phyloP scores from a whole-genome alignment of 1,140 invertebrate species.

The Leptonema lineaticorne region DNA sequence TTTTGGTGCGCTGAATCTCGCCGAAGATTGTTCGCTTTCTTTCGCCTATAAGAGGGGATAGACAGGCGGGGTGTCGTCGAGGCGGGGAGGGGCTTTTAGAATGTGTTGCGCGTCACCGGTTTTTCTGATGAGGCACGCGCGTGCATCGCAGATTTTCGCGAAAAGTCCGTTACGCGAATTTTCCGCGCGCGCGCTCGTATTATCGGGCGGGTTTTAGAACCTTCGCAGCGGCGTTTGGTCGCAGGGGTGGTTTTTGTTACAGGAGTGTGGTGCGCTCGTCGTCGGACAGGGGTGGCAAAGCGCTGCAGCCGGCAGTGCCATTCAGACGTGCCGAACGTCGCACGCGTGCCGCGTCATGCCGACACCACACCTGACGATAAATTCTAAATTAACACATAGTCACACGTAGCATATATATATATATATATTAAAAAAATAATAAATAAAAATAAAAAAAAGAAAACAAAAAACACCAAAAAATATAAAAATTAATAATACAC shows the following conservation, averaged over 20 bases:
- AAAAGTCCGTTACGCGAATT: too few relatives aligned
- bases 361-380: constrained; percentile 37
- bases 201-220: neutral
- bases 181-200: too few relatives aligned
- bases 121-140: constrained; percentile 14
- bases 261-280: neutral
- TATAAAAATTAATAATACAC: too few relatives aligned
- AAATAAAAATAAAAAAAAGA: constrained; percentile 17
- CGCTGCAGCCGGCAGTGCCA: constrained; percentile 36
- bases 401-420: constrained; percentile 37
- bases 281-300: neutral
- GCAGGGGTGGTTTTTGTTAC: neutral
- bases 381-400: constrained; percentile 41
- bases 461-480: too few relatives aligned
- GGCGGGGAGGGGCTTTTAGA: neutral
- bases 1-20: too few relatives aligned
- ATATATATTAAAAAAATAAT: constrained; percentile 4
- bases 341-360: constrained; percentile 39
- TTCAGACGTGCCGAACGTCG: constrained; percentile 38
- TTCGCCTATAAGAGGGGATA: too few relatives aligned
- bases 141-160: neutral
- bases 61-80: neutral
- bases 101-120: constrained; percentile 8
- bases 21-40: too few relatives aligned
- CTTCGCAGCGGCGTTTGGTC: neutral